Conservation (phyloP, 2,888 invertebrate genomes). For the Carabus problematicus region DNA sequence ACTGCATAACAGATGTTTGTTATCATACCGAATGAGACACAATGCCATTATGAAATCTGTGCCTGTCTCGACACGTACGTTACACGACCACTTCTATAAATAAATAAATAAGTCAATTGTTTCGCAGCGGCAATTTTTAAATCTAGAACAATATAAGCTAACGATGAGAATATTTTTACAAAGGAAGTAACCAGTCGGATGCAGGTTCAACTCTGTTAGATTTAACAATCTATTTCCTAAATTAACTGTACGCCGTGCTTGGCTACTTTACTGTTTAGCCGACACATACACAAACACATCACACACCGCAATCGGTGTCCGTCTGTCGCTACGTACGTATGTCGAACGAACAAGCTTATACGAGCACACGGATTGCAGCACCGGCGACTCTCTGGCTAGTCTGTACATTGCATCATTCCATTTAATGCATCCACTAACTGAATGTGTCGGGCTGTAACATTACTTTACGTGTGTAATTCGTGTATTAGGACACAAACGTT, state of each 20-base stretch:
- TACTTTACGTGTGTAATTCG: too few relatives aligned
- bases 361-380: too few relatives aligned
- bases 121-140: conserved; percentile 59
- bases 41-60: not conserved
- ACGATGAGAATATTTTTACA: conserved; percentile 59
- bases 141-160: conserved; percentile 61
- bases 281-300: conserved; percentile 12
- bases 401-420: too few relatives aligned
- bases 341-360: too few relatives aligned
- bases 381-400: too few relatives aligned
- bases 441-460: too few relatives aligned
- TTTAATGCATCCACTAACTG: too few relatives aligned
- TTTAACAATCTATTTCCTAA: conserved; percentile 54
- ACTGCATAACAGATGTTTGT: too few relatives aligned
- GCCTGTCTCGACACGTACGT: not conserved
- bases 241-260: conserved; percentile 14
- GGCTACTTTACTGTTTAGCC: conserved; percentile 14
- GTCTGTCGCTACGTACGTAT: too few relatives aligned
- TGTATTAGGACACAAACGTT: too few relatives aligned
- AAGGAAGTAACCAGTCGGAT: conserved; percentile 62
- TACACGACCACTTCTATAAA: conserved; percentile 18
- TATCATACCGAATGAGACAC: not conserved
- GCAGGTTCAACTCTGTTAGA: conserved; percentile 61
- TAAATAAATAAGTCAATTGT: conserved; percentile 50
- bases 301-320: not conserved